phyloP scores from a whole-genome alignment of 2,113 vertebrate species.

The Glaucomys volans region DNA sequence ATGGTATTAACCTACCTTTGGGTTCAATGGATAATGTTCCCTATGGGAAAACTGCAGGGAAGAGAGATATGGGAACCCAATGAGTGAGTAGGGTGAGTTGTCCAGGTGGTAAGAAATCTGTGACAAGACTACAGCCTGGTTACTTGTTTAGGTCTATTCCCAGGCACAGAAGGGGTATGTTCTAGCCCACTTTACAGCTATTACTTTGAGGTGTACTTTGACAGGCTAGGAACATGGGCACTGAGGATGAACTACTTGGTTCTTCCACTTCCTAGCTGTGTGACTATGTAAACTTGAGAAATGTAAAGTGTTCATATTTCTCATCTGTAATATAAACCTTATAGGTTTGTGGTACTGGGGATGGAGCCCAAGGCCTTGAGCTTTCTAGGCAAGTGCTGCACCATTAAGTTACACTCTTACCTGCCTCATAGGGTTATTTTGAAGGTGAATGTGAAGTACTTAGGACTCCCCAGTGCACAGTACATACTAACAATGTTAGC shows the following conservation, averaged over 20 bases:
- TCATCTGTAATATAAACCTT: constrained; percentile 40
- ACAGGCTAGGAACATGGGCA: constrained; percentile 9
- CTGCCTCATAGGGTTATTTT: not conserved
- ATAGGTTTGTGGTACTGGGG: not conserved
- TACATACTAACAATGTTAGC: not conserved
- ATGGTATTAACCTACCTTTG: not conserved
- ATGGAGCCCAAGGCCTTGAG: not conserved
- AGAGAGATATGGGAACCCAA: not conserved
- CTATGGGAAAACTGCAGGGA: not conserved
- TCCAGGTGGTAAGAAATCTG: not conserved
- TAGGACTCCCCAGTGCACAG: not conserved
- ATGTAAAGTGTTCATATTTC: not conserved
- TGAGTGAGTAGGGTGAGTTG: not conserved
- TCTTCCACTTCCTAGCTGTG: not conserved
- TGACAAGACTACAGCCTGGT: not conserved
- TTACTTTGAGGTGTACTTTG: not conserved
- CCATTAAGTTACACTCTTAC: not conserved
- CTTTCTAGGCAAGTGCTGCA: not conserved
- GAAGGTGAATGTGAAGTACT: constrained; percentile 33
- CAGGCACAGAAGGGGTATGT: not conserved
- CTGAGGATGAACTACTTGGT: not conserved
- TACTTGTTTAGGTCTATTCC: not conserved
- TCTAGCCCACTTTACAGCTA: not conserved
- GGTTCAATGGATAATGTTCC: not conserved
- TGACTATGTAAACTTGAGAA: not conserved